phyloP scores from a whole-genome alignment of 1,140 invertebrate genomes.

The Portunus trituberculatus region DNA sequence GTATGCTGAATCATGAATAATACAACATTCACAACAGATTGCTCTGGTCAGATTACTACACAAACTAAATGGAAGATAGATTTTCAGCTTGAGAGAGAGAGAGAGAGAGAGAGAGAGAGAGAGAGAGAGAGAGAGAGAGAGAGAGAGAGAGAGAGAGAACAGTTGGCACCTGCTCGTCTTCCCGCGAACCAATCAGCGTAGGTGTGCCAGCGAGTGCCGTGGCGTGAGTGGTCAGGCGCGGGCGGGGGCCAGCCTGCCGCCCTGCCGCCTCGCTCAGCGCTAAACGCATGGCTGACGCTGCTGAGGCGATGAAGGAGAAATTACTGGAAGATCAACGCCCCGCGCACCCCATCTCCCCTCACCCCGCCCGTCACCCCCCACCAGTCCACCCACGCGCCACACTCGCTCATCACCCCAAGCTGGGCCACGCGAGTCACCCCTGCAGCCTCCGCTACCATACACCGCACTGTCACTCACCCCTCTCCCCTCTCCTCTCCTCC shows the following conservation, averaged over 20 bases:
- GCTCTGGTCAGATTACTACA: too few relatives aligned
- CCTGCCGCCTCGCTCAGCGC: neutral
- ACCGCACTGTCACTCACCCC: too few relatives aligned
- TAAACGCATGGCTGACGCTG: neutral
- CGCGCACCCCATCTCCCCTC: neutral
- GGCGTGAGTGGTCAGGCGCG: neutral
- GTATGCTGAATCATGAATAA: too few relatives aligned
- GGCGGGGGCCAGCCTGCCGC: neutral
- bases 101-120: neutral
- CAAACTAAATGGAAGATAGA: too few relatives aligned
- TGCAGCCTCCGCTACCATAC: neutral
- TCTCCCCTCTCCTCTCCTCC: too few relatives aligned
- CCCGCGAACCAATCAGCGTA: neutral
- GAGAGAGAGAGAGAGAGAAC: neutral
- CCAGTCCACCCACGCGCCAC: neutral
- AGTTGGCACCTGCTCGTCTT: neutral
- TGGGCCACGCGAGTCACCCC: neutral
- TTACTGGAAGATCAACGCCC: neutral
- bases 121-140: neutral
- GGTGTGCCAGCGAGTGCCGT: neutral
- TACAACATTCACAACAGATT: too few relatives aligned
- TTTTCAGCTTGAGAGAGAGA: neutral
- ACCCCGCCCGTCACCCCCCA: neutral
- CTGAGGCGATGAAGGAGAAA: constrained; percentile 3
- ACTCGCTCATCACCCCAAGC: neutral